These are phyloP conservation scores for Drosophila sulfurigaster DNA, from an alignment of 1,140 invertebrate genomes.

Conservation along the genomic window DNA sequence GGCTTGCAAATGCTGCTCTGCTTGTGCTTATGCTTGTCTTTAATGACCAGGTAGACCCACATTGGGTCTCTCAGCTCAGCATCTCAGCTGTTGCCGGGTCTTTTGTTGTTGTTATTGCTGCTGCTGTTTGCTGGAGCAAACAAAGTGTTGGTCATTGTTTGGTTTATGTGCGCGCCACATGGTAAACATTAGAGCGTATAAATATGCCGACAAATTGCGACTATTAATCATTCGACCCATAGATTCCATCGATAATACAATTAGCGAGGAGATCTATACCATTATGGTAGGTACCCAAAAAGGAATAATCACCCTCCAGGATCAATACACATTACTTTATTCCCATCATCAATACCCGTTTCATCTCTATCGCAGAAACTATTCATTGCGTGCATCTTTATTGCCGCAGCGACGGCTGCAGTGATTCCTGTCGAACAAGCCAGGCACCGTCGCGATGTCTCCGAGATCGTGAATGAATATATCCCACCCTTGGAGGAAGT, in stretches of 20 bases:
- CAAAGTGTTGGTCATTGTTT: slow-evolving; percentile 72
- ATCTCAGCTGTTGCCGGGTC: slow-evolving; percentile 23
- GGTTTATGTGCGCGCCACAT: slow-evolving; percentile 42
- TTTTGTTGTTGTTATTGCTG: slow-evolving; percentile 53
- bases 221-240: slow-evolving; percentile 82
- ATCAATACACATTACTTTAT: slow-evolving; percentile 3
- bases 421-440: slow-evolving; percentile 82
- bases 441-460: slow-evolving; percentile 80
- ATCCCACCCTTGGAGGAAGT: slow-evolving; percentile 67
- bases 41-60: slow-evolving; percentile 42
- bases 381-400: slow-evolving; percentile 76
- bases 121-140: slow-evolving; percentile 69
- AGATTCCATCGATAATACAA: slow-evolving; percentile 78
- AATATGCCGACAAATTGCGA: slow-evolving; percentile 81
- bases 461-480: slow-evolving; percentile 71
- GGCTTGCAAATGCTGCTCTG: slow-evolving; percentile 55
- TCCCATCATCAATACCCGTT: not conserved
- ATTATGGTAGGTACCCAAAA: slow-evolving; percentile 67
- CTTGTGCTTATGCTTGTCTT: slow-evolving; percentile 29
- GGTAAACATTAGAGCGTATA: slow-evolving; percentile 78
- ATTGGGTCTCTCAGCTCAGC: slow-evolving; percentile 16
- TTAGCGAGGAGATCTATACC: slow-evolving; percentile 78
- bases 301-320: slow-evolving; percentile 20
- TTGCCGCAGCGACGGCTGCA: slow-evolving; percentile 82
- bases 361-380: slow-evolving; percentile 64